Evolutionary conservation across 2,888 invertebrate species (phyloP), one percentile per base, ranked within the genome.

Genomic region (Perithous albicinctus): DNA sequence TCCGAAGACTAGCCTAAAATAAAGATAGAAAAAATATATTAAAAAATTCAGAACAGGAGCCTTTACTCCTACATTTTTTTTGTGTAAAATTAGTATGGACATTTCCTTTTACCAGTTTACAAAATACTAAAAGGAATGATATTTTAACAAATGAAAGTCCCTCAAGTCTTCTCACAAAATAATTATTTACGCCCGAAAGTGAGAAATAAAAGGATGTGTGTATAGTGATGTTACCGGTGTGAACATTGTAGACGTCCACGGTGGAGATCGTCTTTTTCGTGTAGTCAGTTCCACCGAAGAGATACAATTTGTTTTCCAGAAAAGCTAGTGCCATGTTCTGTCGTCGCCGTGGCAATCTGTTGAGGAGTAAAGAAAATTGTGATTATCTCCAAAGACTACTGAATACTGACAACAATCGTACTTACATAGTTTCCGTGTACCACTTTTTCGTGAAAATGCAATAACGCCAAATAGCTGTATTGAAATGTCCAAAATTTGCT

Each of bases 321-420:
- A 91, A 85, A 23, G 78, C 88, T 2, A 85, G 82, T 2, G 88
- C 86, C 91, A 91, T 91, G 70, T 91, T 89, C 38, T 90, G 81
- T 26, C 91, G 85, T 2, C 88, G 83, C 35, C 76, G 15, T 15
- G 86, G 88, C 51, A 91, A 77, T 72, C 89, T 89, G 48, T 75
- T 18, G n/a, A 2, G n/a, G n/a, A n/a, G n/a, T n/a, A 10, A 1
- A 29, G 3, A 26, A 29, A n/a, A 63, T 1, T 23, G 54, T 64
- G 29, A 46, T 38, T 59, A 26, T 43, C 12, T 1, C 10, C 5
- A 51, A 10, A 15, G 35, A 18, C 35, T 26, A 6, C 10, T 1
- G 38, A 10, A 10, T 38, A 38, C 10, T 38, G 5, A 1, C 38
- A 8, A 8, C 1, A 38, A 38, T 38, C 10, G 38, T 46, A 83